These are phyloP conservation scores for Apodemus agrarius DNA, from an alignment of 2,797 vertebrate species.

Conservation along the genomic window DNA sequence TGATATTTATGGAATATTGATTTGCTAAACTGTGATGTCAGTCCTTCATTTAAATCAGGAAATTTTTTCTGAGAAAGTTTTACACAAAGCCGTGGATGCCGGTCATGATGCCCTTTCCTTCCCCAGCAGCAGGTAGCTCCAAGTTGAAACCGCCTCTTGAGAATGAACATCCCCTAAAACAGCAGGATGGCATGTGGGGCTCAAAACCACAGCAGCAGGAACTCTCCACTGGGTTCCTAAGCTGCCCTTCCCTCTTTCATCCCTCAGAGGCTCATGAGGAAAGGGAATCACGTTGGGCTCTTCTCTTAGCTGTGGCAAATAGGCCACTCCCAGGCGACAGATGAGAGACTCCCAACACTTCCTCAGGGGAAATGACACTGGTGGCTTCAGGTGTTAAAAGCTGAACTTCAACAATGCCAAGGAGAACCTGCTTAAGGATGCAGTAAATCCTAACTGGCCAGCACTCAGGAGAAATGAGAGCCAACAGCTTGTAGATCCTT, in stretches of 20 bases:
- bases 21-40: neutral
- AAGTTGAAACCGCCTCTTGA: neutral
- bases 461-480: neutral
- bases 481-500: constrained; percentile 35
- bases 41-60: neutral
- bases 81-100: neutral
- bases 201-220: neutral
- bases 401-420: neutral
- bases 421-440: neutral
- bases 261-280: neutral
- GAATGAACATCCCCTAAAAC: neutral
- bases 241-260: neutral
- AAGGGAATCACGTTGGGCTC: neutral
- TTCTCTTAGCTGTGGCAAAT: neutral
- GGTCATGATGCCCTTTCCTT: neutral
- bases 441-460: neutral
- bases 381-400: neutral
- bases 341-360: neutral
- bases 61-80: neutral
- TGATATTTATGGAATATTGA: neutral
- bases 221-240: neutral
- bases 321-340: neutral
- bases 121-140: neutral
- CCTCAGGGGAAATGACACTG: neutral
- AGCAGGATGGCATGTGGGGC: neutral